Percentiles rank a stretch among this genome's conserved stretches.
Evolutionary conservation across 2,113 vertebrate genomes (phyloP).

Genomic region (Perccottus glenii): DNA sequence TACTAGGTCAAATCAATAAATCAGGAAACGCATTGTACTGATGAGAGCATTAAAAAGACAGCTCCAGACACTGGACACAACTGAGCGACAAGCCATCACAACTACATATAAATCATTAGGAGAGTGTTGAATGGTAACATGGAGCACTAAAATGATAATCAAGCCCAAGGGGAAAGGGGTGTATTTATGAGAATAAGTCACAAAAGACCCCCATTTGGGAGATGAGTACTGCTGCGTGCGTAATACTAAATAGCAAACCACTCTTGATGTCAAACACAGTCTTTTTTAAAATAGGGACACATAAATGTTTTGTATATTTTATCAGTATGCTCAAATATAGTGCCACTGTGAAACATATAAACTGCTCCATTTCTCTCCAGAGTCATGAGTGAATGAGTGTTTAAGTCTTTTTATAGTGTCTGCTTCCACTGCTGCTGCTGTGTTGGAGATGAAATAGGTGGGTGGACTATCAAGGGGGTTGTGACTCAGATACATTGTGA

Average conservation of each 20-base stretch:
- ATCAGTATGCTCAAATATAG: not conserved
- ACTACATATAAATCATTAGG: conserved; percentile 14
- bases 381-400: not conserved
- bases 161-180: conserved; percentile 13
- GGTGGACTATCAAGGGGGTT: conserved; percentile 62
- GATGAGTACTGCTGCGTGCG: conserved; percentile 15
- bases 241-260: conserved; percentile 29
- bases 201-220: conserved; percentile 37
- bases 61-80: conserved; percentile 11
- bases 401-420: conserved; percentile 43
- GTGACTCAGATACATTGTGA: conserved; percentile 62
- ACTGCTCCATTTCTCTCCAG: not conserved
- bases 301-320: no score
- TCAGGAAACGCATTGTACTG: conserved; percentile 24
- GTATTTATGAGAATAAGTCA: conserved; percentile 30
- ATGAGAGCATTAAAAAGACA: conserved; percentile 30
- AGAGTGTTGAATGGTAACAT: conserved; percentile 6
- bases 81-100: not conserved
- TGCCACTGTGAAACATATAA: not conserved
- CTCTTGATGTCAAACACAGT: conserved; percentile 38
- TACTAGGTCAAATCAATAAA: conserved; percentile 32
- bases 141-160: conserved; percentile 23
- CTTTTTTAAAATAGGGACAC: conserved; percentile 26
- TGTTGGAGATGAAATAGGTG: conserved; percentile 52
- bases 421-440: conserved; percentile 26